Percentiles rank a stretch among this genome's conserved stretches.
phyloP scores from a whole-genome alignment of 2,113 vertebrate genomes.

The Oncorhynchus clarkii region DNA sequence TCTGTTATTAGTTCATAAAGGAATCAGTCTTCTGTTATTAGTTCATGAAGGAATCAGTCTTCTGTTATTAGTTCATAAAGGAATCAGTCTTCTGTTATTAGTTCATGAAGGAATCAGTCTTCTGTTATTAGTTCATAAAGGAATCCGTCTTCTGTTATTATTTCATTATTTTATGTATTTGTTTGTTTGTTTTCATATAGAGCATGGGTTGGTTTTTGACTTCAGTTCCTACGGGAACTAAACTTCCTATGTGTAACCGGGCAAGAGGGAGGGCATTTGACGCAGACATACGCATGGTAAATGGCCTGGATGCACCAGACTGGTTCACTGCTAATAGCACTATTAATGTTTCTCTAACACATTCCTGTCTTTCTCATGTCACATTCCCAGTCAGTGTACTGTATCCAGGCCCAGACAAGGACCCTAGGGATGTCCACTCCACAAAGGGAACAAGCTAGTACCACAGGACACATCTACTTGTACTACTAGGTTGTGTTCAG shows the following conservation, averaged over 20 bases:
- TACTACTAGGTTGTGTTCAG: neutral
- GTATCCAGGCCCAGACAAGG: constrained; percentile 13
- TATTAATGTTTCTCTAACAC: neutral
- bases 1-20: too few relatives aligned
- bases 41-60: neutral
- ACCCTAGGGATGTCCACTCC: constrained; percentile 15
- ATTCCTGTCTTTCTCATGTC: constrained; percentile 13
- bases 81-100: too few relatives aligned
- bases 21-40: too few relatives aligned
- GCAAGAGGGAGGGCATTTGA: constrained; percentile 9
- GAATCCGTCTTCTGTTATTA: constrained; percentile 26
- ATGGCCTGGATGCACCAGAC: constrained; percentile 26
- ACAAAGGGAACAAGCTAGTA: constrained; percentile 46
- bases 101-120: too few relatives aligned
- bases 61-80: constrained; percentile 22
- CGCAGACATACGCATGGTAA: constrained; percentile 30
- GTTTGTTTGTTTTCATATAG: constrained; percentile 27
- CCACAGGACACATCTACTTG: constrained; percentile 7
- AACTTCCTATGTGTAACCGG: constrained; percentile 27
- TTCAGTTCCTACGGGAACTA: constrained; percentile 6
- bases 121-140: neutral
- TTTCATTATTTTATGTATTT: constrained; percentile 29
- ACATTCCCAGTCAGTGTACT: neutral
- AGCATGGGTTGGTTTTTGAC: constrained; percentile 8
- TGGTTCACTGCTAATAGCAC: neutral